Percentiles rank a stretch among this genome's conserved stretches.
Evolutionary conservation across 2,797 vertebrate genomes (phyloP).

Genomic region (Oreonectes daqikongensis): DNA sequence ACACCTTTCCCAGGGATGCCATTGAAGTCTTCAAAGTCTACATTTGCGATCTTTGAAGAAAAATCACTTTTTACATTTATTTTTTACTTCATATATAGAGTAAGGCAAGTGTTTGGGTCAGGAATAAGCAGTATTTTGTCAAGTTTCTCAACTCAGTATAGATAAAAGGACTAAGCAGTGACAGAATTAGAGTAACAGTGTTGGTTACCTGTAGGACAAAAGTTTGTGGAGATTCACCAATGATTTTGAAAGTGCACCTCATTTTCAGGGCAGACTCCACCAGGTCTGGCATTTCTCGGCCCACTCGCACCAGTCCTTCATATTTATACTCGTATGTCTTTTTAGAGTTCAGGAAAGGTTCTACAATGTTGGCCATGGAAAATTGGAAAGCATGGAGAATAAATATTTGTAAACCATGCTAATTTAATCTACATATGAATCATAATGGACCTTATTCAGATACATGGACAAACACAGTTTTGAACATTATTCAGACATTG

Average conservation of each 20-base stretch:
- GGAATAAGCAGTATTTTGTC: neutral
- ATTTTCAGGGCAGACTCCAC: constrained; percentile 77
- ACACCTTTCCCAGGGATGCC: constrained; percentile 70
- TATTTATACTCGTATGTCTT: constrained; percentile 80
- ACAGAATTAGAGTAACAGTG: neutral
- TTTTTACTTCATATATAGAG: too few relatives aligned
- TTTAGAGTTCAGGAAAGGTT: constrained; percentile 66
- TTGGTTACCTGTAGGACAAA: constrained; percentile 78
- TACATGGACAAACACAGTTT: neutral
- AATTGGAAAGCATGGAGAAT: neutral
- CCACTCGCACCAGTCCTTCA: constrained; percentile 71
- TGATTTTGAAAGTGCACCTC: constrained; percentile 78
- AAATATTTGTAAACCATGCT: neutral
- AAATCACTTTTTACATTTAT: neutral
- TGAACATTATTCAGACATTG: neutral
- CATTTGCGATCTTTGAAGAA: constrained; percentile 72
- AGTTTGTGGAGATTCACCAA: constrained; percentile 68
- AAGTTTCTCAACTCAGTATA: neutral
- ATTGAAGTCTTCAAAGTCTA: constrained; percentile 77
- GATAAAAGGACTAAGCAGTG: neutral
- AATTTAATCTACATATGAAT: neutral
- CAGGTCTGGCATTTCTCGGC: constrained; percentile 72
- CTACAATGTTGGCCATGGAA: constrained; percentile 59
- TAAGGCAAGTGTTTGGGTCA: neutral
- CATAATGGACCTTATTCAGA: neutral